phyloP scores from a whole-genome alignment of 2,113 vertebrate genomes.

The Campylorhamphus procurvoides region DNA sequence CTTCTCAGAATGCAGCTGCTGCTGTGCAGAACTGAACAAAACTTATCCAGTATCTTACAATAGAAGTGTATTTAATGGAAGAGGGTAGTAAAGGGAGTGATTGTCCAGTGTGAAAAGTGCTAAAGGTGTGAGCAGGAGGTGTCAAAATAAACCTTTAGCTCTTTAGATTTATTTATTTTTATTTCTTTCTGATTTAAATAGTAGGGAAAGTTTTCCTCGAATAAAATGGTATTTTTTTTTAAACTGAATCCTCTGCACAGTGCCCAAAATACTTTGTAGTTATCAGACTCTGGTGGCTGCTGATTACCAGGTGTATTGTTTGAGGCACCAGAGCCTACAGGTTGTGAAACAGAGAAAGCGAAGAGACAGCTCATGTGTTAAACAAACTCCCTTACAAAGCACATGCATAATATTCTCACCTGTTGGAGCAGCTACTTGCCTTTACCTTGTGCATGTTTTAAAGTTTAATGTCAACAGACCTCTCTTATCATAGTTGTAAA shows the following conservation, averaged over 20 bases:
- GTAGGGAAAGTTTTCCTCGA: not conserved
- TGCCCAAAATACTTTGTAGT: not conserved
- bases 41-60: not conserved
- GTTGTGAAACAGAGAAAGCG: slow-evolving; percentile 25
- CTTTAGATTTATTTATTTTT: not conserved
- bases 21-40: not conserved
- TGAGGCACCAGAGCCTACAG: not conserved
- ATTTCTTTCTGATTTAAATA: not conserved
- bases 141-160: not conserved
- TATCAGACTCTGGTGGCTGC: not conserved
- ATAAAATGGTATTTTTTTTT: not conserved
- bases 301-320: not conserved
- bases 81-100: not conserved
- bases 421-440: slow-evolving; percentile 77
- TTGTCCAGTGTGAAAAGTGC: not conserved
- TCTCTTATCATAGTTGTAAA: slow-evolving; percentile 96
- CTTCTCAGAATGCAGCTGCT: not conserved
- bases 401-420: not conserved
- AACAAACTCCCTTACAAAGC: slow-evolving; percentile 54
- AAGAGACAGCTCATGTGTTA: slow-evolving; percentile 39
- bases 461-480: slow-evolving; percentile 94
- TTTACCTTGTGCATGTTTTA: slow-evolving; percentile 87
- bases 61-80: not conserved
- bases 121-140: not conserved
- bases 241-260: not conserved